Base-by-base conservation (phyloP, 2,113 vertebrate species). In the Seriola dumerili region DNA sequence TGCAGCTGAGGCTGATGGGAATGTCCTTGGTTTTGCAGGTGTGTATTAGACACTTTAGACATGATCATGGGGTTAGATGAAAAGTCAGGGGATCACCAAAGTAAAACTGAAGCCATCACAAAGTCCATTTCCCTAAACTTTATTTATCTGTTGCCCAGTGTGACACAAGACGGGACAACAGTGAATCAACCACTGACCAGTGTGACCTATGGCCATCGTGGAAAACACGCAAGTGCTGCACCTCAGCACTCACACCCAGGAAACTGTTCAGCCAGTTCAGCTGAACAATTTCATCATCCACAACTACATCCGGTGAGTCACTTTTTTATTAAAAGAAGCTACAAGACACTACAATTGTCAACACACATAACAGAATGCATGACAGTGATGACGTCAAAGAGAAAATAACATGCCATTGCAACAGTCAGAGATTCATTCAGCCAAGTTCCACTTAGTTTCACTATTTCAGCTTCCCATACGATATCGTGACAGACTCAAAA, bases 151-250 rank as follows among this genome's bases (percentile, higher is more conserved):
- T 52, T 14, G 5, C 19, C 8, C 50, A 19, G 7, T 32, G 2
- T 61, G 72, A 78, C 70, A 16, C 9, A 77, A 29, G 0, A 16
- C 19, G 36, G 40, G 59, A 65, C n/a, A 3, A 52, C 46, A 29
- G 16, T 78, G 62, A 84, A 32, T 73, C 78, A 84, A 73, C 54
- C 13, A 44, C 36, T 21, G 50, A 34, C 25, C 32, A n/a, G n/a
- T 16, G 2, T 57, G 9, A 1, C 14, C 2, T 4, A 34, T 87
- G 67, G 10, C 29, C 23, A 80, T 75, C 3, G 14, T 40, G 76
- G 78, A 77, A 84, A 82, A 80, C 23, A 74, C 75, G n/a, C 0
- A n/a, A 29, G 36, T 4, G 29, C 59, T 54, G 25, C 59, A 64
- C 71, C n/a, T 58, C 6, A 12, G 16, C 21, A 21, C 11, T 0